Evolutionary conservation across 2,888 invertebrate genomes (phyloP).

Genomic region (Acanthococcus lagerstroemiae): DNA sequence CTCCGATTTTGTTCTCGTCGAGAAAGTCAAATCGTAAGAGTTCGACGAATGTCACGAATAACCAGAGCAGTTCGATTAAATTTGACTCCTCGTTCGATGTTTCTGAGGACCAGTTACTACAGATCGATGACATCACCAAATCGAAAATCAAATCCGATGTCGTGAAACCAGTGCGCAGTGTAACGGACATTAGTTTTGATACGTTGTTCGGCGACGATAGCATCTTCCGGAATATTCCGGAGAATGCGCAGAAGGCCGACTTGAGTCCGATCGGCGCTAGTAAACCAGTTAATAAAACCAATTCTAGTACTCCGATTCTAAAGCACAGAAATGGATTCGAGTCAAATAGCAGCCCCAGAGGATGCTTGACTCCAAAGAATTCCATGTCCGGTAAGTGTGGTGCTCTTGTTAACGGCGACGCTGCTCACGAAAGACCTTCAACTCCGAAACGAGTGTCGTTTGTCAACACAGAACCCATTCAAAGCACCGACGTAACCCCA

Average conservation of each 20-base stretch:
- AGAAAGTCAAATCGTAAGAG: background rate
- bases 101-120: background rate
- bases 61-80: background rate
- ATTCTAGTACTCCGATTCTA: background rate
- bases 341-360: too few species aligned
- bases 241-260: background rate
- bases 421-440: too few species aligned
- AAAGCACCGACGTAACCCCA: too few species aligned
- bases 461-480: too few species aligned
- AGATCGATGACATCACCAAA: background rate
- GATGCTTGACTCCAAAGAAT: too few species aligned
- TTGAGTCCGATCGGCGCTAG: background rate
- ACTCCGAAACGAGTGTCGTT: background rate
- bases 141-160: background rate
- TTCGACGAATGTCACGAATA: background rate
- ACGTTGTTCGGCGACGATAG: background rate
- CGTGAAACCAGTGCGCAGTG: too few species aligned
- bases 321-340: too few species aligned
- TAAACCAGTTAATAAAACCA: background rate
- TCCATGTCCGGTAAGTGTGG: too few species aligned
- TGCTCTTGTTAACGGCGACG: too few species aligned
- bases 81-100: slow-evolving; percentile 12
- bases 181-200: background rate
- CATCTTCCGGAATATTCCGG: background rate
- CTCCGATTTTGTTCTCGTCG: background rate